Base-by-base conservation (phyloP, 1,140 invertebrate species). In the Atta texana region DNA sequence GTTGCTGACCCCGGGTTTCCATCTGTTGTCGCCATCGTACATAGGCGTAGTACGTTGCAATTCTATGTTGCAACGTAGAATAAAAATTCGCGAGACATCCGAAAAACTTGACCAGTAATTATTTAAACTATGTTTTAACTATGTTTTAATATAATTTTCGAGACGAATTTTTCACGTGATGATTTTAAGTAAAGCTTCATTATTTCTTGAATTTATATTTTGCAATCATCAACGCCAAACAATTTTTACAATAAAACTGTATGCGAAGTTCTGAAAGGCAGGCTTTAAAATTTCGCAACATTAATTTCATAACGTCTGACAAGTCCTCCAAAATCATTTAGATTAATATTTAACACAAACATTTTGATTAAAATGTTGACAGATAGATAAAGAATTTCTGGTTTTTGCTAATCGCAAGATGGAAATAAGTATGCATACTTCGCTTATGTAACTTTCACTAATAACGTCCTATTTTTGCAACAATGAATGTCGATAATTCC, bases 391-490 rank as follows among this genome's bases (percentile, higher is more conserved):
- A 69, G 16, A 39, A 69, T 57, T 28, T 69, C n/a, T 28, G 8
- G 3, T 71, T 18, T 51, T 39, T 34, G 1, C 14, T 3, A 24
- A 71, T 16, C n/a, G 0, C 7, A 44, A 44, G 14, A 51, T 24
- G n/a, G 21, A 53, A 24, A 53, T 31, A 69, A 39, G 21, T 69
- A 12, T 28, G 49, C 4, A n/a, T 44, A 63, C 21, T 24, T 39
- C 3, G 16, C 78, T 72, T 81, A 81, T 31, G 18, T 81, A 81
- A 81, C 51, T 57, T 44, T 81, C 24, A 44, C 16, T 77, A 28
- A 16, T 18, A 10, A 57, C 18, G 0, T 81, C 7, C 51, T 57
- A 16, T 81, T 69, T 55, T 49, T n/a, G 24, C 39, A 14, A 53
- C 5, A 34, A 53, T 59, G 7, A 21, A 64, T 12, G n/a, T 12